Base-by-base conservation (phyloP, 2,888 invertebrate species). In the Lithophane leautieri region DNA sequence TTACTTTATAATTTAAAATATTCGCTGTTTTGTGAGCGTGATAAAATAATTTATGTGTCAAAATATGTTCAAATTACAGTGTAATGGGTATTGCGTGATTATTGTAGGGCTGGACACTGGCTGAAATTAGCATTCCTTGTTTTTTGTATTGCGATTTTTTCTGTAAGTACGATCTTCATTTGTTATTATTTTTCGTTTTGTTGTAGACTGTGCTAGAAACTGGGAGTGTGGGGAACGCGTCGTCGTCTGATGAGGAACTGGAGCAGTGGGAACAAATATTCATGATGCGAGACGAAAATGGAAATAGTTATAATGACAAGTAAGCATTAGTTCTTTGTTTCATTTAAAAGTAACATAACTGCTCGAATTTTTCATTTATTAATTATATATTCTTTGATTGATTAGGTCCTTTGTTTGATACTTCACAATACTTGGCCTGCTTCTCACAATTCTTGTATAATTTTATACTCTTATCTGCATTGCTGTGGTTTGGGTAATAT, bases 191-290 rank as follows among this genome's bases (percentile, higher is more conserved):
- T 71, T 73, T 28, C 42, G 8, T 81, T 81, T 78, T 84, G 7
- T 73, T 63, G 16, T 92, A 98, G 98, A 97, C 98, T 90, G 98
- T 98, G 78, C 96, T 97, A 90, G 98, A 98, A 94, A 97, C 97
- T 88, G 97, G 97, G 91, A 97, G 97, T 92, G 96, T 97, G 92
- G 97, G 97, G 92, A 97, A 97, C 92, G 97, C 97, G 82, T 96
- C 97, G 72, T 97, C 96, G 86, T 97, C 97, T 91, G 97, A 98
- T 93, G 98, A 98, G 91, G 98, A 98, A 90, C 96, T 97, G 92
- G 98, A 98, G 91, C 97, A 98, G 93, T 98, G 98, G 98, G 98
- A 98, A 91, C 98, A 98, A 93, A 97, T 97, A 90, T 98, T 97
- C 96, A 97, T 97, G 97, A 97, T 98, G 94, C 97, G 97, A 91